Conservation (phyloP, 2,113 vertebrate genomes). For the Chaenogobius annularis region DNA sequence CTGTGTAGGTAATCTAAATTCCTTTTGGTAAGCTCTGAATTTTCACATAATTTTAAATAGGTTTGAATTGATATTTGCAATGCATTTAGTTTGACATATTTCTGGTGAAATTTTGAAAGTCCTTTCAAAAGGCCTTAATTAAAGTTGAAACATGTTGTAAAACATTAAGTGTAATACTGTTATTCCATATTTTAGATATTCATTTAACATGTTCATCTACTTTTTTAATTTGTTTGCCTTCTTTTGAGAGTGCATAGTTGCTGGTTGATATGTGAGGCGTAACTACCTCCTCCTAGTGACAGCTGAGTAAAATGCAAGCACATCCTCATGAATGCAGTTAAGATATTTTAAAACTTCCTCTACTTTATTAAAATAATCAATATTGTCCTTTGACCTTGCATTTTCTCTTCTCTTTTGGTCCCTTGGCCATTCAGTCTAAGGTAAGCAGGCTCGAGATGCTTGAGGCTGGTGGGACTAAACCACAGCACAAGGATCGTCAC, state of each 20-base stretch:
- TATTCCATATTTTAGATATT: neutral
- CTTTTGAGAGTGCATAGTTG: neutral
- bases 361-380: neutral
- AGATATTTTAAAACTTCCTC: neutral
- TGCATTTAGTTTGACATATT: neutral
- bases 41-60: neutral
- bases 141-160: neutral
- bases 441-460: too few relatives aligned
- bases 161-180: neutral
- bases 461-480: too few relatives aligned
- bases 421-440: too few relatives aligned
- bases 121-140: neutral
- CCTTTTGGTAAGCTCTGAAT: constrained; percentile 10
- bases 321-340: neutral
- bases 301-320: constrained; percentile 40
- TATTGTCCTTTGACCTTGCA: neutral
- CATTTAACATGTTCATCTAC: neutral
- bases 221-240: neutral
- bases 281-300: constrained; percentile 69
- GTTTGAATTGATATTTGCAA: neutral
- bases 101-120: neutral
- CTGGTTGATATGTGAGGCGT: neutral
- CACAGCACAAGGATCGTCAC: too few relatives aligned
- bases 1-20: constrained; percentile 16
- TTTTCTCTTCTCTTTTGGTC: neutral